phyloP scores from a whole-genome alignment of 2,113 vertebrate species.

The Poecilia latipinna region DNA sequence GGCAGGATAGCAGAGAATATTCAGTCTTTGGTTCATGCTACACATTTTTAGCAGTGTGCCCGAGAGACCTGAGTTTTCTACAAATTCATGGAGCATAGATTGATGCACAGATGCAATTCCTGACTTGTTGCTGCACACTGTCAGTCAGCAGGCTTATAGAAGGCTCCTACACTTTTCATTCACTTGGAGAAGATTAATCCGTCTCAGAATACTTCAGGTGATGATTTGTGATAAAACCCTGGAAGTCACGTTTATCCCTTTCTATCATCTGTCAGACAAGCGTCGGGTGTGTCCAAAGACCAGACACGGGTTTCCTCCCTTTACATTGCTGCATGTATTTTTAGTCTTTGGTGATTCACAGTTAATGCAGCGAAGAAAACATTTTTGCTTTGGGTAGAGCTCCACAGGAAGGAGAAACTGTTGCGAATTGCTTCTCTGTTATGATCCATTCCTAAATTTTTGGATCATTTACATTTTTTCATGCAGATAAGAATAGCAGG shows the following conservation, averaged over 20 bases:
- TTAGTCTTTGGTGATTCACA: slow-evolving; percentile 24
- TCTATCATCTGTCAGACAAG: neutral
- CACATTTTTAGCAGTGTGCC: too few relatives aligned
- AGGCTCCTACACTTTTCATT: too few relatives aligned
- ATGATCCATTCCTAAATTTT: neutral
- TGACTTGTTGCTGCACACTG: too few relatives aligned
- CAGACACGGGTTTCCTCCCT: slow-evolving; percentile 17
- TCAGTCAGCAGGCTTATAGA: too few relatives aligned
- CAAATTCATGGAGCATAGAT: neutral
- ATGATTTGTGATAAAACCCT: neutral
- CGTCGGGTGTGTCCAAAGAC: slow-evolving; percentile 12
- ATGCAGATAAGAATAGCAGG: too few relatives aligned
- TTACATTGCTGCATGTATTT: slow-evolving; percentile 20
- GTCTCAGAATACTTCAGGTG: neutral
- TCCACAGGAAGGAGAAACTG: neutral
- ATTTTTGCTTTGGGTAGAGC: neutral
- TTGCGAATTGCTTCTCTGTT: neutral
- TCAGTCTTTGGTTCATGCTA: too few relatives aligned
- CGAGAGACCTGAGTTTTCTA: neutral
- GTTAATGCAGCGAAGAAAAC: slow-evolving; percentile 13
- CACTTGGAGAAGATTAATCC: too few relatives aligned
- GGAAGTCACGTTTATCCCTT: neutral
- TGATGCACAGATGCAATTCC: too few relatives aligned
- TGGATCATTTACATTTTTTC: neutral
- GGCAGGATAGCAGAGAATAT: too few relatives aligned